A percentile compares a stretch with the other conserved stretches of the same genome.
These are phyloP conservation scores for Clitarchus hookeri DNA, from an alignment of 2,888 invertebrate genomes.

Conservation along the genomic window DNA sequence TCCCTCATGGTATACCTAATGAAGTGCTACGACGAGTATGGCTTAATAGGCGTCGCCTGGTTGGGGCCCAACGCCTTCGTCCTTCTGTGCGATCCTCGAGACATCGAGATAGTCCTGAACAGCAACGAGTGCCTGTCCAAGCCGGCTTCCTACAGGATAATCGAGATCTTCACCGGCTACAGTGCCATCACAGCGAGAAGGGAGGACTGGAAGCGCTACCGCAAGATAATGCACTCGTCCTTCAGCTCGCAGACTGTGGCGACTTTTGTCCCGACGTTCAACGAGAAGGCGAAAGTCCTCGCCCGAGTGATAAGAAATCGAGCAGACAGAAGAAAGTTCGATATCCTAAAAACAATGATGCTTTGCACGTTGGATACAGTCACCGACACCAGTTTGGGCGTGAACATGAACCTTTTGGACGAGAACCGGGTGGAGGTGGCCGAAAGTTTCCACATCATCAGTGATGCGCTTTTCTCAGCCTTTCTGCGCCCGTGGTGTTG, in stretches of 20 bases:
- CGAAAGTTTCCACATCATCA: not conserved
- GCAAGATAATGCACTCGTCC: conserved; percentile 34
- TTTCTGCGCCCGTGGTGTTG: not conserved
- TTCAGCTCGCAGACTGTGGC: conserved; percentile 34
- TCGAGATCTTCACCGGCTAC: conserved; percentile 25
- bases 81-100: conserved; percentile 15
- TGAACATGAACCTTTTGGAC: conserved; percentile 36
- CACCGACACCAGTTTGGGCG: conserved; percentile 39
- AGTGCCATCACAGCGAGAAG: conserved; percentile 30
- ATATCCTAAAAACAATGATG: conserved; percentile 30
- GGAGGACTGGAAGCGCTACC: conserved; percentile 33
- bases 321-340: conserved; percentile 27
- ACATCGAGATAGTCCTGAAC: conserved; percentile 26
- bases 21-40: conserved; percentile 23
- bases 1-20: conserved; percentile 12
- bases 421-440: conserved; percentile 31
- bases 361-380: conserved; percentile 42
- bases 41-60: conserved; percentile 20
- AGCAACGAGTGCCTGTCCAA: conserved; percentile 26
- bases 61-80: conserved; percentile 29
- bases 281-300: conserved; percentile 29
- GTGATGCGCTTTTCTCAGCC: not conserved
- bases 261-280: conserved; percentile 32
- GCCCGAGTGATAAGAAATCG: conserved; percentile 19
- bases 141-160: conserved; percentile 15